These are phyloP conservation scores for Poecile atricapillus DNA, from an alignment of 2,113 vertebrate genomes.

Conservation along the genomic window DNA sequence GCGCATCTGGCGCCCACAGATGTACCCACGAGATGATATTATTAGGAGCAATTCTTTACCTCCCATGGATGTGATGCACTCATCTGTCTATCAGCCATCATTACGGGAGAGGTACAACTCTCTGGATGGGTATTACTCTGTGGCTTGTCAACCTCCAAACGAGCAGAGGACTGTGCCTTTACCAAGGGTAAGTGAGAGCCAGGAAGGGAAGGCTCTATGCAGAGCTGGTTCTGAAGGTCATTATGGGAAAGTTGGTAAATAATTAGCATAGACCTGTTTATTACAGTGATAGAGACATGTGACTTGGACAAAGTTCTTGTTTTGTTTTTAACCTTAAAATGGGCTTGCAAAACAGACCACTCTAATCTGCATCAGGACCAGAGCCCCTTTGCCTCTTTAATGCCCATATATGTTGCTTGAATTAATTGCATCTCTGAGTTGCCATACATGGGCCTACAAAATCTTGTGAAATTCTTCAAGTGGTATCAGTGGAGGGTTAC, in stretches of 20 bases:
- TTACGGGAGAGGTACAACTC: constrained; percentile 94
- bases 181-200: constrained; percentile 80
- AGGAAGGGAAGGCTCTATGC: background rate
- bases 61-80: constrained; percentile 91
- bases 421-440: background rate
- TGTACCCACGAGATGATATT: constrained; percentile 93
- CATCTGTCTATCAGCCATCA: constrained; percentile 87
- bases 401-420: background rate
- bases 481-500: background rate
- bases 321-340: background rate
- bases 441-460: background rate
- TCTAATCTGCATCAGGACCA: background rate
- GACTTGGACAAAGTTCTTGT: background rate
- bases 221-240: background rate
- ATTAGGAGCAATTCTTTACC: constrained; percentile 94
- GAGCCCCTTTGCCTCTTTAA: background rate
- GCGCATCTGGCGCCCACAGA: constrained; percentile 92
- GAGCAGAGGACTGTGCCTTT: constrained; percentile 86
- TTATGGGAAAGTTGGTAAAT: background rate
- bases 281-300: background rate
- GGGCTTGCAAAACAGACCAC: background rate
- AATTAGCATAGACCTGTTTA: background rate
- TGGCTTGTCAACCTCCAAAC: constrained; percentile 78
- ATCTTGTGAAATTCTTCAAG: background rate
- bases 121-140: constrained; percentile 90